phyloP scores from a whole-genome alignment of 2,113 vertebrate genomes.

The Silurus meridionalis region DNA sequence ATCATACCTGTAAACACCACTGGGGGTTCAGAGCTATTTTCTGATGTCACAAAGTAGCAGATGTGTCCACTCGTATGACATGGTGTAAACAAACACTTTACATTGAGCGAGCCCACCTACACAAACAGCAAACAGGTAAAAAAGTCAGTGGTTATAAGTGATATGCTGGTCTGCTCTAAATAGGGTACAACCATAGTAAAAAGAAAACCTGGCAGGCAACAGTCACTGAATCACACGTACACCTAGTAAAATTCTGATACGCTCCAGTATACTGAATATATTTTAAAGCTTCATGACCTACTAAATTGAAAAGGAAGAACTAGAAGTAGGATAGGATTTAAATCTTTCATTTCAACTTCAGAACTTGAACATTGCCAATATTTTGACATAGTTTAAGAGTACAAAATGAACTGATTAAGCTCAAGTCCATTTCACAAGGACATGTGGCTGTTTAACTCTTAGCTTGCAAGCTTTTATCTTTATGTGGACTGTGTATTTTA shows the following conservation, averaged over 20 bases:
- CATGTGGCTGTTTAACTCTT: background rate
- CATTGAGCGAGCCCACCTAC: constrained; percentile 87
- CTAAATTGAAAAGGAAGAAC: background rate
- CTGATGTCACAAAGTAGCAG: constrained; percentile 94
- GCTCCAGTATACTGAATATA: background rate
- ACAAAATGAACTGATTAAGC: background rate
- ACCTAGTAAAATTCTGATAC: background rate
- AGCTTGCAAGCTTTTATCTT: background rate
- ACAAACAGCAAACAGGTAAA: constrained; percentile 31
- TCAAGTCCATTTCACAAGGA: background rate
- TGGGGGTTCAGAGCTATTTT: constrained; percentile 82
- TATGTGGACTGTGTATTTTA: background rate
- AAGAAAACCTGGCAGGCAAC: background rate
- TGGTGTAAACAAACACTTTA: constrained; percentile 92
- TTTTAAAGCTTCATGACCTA: background rate
- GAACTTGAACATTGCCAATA: background rate
- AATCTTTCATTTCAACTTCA: background rate
- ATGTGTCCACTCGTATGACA: constrained; percentile 98
- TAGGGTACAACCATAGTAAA: background rate
- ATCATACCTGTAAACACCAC: constrained; percentile 89
- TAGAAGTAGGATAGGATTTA: background rate
- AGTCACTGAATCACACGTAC: background rate
- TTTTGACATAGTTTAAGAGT: background rate
- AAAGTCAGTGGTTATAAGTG: background rate
- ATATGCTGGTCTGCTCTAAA: background rate